Base-by-base conservation (phyloP, 2,888 invertebrate species). In the Chironomus tentans region DNA sequence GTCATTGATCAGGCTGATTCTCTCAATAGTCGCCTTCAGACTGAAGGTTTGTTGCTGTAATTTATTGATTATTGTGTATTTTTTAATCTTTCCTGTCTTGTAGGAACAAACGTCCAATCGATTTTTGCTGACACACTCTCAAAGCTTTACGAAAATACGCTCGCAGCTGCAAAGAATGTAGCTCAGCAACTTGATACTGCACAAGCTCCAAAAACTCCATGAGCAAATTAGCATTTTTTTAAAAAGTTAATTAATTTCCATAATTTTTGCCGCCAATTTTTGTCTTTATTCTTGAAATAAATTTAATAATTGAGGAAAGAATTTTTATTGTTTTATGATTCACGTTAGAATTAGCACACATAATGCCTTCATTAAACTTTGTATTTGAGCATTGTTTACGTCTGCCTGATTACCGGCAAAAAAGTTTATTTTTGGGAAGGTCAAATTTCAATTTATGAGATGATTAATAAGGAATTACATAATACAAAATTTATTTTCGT, bases 181-280 rank as follows among this genome's bases (percentile, higher is more conserved):
- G 76, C 69, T 13, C 48, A 21, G 13, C 76, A 76, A 69, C 0
- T 69, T 28, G 76, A 76, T 46, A 7, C 70, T 21, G 47, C 70
- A 12, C 13, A 48, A 24, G 68, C 28, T n/a, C 12, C 38, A 70
- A 70, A 47, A 22, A 65, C 65, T 10, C 7, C 18, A 24, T 65
- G 21, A 65, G 10, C 21, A 4, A 1, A 12, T 65, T 10, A 65
- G 13, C 22, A 65, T 15, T 18, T 56, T 15, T 6, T 18, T 18
- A 56, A n/a, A n/a, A n/a, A 56, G 5, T 56, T 56, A 56, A n/a
- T 15, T 56, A 56, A 15, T 56, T 56, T 15, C 18, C 7, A 5
- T 3, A 0, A 2, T 50, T 28, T 38, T 38, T 38, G 10, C 38
- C 38, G 38, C 7, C 38, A 38, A 38, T 38, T 10, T 38, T 10